phyloP scores from a whole-genome alignment of 1,140 invertebrate species.

The Zelostemma sp. region DNA sequence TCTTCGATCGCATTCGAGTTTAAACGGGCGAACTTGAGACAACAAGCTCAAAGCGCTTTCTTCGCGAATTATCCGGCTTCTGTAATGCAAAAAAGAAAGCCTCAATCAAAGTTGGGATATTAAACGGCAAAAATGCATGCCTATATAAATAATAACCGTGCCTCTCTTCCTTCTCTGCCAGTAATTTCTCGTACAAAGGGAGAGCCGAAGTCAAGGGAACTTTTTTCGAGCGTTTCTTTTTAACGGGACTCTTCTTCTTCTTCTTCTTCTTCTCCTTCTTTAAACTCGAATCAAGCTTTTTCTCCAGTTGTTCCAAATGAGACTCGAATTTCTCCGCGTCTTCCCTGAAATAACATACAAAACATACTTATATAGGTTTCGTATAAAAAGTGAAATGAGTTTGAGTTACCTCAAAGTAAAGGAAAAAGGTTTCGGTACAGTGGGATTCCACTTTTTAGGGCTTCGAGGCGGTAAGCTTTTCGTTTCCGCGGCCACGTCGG shows the following conservation, averaged over 20 bases:
- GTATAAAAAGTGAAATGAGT: not conserved
- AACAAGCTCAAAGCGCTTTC: slow-evolving; percentile 65
- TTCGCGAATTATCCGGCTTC: slow-evolving; percentile 64
- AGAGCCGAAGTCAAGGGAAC: slow-evolving; percentile 78
- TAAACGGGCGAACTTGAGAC: slow-evolving; percentile 74
- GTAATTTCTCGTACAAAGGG: slow-evolving; percentile 78
- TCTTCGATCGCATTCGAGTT: slow-evolving; percentile 63
- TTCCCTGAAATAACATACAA: slow-evolving; percentile 67
- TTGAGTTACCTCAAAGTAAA: slow-evolving; percentile 74
- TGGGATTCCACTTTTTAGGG: slow-evolving; percentile 66
- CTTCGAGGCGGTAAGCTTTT: slow-evolving; percentile 60
- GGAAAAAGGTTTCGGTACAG: slow-evolving; percentile 76
- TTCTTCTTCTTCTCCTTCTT: too few species aligned
- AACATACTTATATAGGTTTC: not conserved
- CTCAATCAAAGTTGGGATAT: too few species aligned
- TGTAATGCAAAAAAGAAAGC: slow-evolving; percentile 32
- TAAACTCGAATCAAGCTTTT: slow-evolving; percentile 61
- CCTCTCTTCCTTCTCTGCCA: slow-evolving; percentile 79
- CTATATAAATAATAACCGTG: too few species aligned
- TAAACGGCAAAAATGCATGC: too few species aligned
- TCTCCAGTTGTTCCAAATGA: slow-evolving; percentile 57
- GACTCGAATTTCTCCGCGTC: slow-evolving; percentile 73
- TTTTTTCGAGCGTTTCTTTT: slow-evolving; percentile 70
- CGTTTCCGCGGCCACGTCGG: slow-evolving; percentile 58
- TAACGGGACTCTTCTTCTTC: slow-evolving; percentile 56